Percentiles rank a stretch among this genome's conserved stretches.
Conservation (phyloP, 2,888 invertebrate species). For the Cinara cedri region DNA sequence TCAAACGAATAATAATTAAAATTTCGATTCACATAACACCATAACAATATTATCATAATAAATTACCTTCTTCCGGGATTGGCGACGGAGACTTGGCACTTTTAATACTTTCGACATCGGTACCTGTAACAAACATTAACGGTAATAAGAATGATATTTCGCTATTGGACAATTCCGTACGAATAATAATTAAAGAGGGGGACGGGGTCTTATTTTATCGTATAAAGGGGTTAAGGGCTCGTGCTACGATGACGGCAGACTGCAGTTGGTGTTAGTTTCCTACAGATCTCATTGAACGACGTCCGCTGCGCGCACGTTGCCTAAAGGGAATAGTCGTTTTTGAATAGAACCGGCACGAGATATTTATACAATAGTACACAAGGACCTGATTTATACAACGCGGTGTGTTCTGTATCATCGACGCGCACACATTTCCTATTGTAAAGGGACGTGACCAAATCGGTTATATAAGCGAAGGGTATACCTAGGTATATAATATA, state of each 20-base stretch:
- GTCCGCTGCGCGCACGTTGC: neutral
- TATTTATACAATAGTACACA: constrained; percentile 6
- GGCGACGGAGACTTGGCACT: constrained; percentile 49
- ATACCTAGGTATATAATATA: too few relatives aligned
- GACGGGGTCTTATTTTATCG: neutral
- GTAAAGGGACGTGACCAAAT: constrained; percentile 36
- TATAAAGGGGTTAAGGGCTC: constrained; percentile 19
- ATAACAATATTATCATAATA: too few relatives aligned
- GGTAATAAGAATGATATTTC: neutral
- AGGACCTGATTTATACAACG: constrained; percentile 37
- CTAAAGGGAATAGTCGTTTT: constrained; percentile 22
- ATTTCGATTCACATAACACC: too few relatives aligned
- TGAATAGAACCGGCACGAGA: constrained; percentile 42
- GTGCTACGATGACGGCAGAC: constrained; percentile 26
- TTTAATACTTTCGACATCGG: constrained; percentile 46
- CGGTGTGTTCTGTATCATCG: constrained; percentile 15
- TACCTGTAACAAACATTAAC: constrained; percentile 28
- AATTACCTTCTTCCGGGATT: constrained; percentile 38
- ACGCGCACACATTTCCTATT: constrained; percentile 30
- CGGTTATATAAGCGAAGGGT: constrained; percentile 20
- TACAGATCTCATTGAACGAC: neutral
- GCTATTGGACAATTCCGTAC: neutral
- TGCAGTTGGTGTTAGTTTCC: constrained; percentile 17
- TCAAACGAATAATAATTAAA: neutral
- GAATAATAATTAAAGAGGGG: neutral